Percentiles rank a stretch among this genome's conserved stretches.
These are phyloP conservation scores for Rhadinocentrus ornatus DNA, from an alignment of 2,797 vertebrate species.

Conservation along the genomic window DNA sequence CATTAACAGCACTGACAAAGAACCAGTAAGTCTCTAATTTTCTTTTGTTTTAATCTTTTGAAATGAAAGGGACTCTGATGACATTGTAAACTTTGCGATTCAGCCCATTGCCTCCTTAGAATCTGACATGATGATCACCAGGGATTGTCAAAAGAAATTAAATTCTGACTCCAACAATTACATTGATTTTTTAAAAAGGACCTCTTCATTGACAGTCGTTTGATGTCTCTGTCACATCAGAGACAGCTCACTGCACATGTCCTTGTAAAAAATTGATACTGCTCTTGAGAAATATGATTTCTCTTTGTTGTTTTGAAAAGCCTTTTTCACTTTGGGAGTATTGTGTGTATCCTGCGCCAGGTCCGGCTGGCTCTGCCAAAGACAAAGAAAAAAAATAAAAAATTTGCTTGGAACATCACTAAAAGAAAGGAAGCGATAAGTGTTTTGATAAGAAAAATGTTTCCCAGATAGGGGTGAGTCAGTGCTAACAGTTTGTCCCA, in stretches of 20 bases:
- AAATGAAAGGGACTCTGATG: slow-evolving; percentile 14
- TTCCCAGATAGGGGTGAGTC: slow-evolving; percentile 30
- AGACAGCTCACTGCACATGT: slow-evolving; percentile 30
- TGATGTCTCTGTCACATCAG: slow-evolving; percentile 13
- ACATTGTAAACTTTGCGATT: slow-evolving; percentile 32
- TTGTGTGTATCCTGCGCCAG: slow-evolving; percentile 34
- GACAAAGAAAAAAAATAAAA: slow-evolving; percentile 39
- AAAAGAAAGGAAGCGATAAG: slow-evolving; percentile 28
- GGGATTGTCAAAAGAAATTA: slow-evolving; percentile 24
- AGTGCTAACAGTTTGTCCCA: slow-evolving; percentile 10
- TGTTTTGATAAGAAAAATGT: slow-evolving; percentile 16
- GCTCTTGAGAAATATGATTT: slow-evolving; percentile 45
- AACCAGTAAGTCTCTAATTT: slow-evolving; percentile 5
- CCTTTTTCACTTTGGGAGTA: slow-evolving; percentile 41
- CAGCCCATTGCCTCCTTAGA: background rate
- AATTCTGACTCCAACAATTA: slow-evolving; percentile 28
- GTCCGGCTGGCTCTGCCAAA: slow-evolving; percentile 42
- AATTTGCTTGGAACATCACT: slow-evolving; percentile 37
- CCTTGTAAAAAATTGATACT: slow-evolving; percentile 39
- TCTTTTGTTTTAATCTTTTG: slow-evolving; percentile 5
- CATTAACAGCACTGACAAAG: slow-evolving; percentile 8
- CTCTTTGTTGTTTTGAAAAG: slow-evolving; percentile 52
- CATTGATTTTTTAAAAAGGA: slow-evolving; percentile 9
- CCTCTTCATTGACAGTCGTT: slow-evolving; percentile 15
- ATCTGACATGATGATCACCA: slow-evolving; percentile 18